Conservation (phyloP, 2,888 invertebrate genomes). For the Amiota mariae region DNA sequence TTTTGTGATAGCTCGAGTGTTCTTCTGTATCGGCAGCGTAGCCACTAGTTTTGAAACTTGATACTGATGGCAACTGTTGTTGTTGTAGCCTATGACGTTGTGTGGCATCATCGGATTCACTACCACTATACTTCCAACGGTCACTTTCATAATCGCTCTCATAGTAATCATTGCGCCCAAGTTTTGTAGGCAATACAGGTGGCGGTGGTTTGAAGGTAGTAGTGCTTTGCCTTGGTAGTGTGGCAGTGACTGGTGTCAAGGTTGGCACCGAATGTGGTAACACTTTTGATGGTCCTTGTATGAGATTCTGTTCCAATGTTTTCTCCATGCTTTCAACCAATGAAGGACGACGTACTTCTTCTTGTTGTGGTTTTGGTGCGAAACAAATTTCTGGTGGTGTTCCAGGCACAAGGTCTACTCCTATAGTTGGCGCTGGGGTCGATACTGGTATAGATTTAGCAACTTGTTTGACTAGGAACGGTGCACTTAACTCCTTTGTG, state of each 20-base stretch:
- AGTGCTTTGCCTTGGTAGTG: conserved; percentile 72
- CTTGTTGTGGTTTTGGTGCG: conserved; percentile 73
- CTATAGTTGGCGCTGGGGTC: conserved; percentile 64
- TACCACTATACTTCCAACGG: conserved; percentile 79
- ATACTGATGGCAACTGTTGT: conserved; percentile 28
- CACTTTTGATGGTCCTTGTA: conserved; percentile 75
- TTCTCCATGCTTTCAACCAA: conserved; percentile 77
- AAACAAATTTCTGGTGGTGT: conserved; percentile 81
- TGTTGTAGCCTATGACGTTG: conserved; percentile 67
- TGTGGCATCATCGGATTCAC: conserved; percentile 77
- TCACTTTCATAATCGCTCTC: conserved; percentile 83
- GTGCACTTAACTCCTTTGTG: conserved; percentile 73
- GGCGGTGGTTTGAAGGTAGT: conserved; percentile 74
- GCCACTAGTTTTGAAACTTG: conserved; percentile 74
- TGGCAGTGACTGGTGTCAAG: conserved; percentile 74
- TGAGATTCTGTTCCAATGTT: conserved; percentile 75
- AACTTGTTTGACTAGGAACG: conserved; percentile 74
- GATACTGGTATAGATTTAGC: conserved; percentile 63
- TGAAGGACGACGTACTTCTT: conserved; percentile 74
- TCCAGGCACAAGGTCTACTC: conserved; percentile 78
- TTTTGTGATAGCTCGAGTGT: conserved; percentile 73
- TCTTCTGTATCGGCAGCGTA: conserved; percentile 84
- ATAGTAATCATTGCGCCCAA: conserved; percentile 76
- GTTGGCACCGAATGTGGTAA: conserved; percentile 76
- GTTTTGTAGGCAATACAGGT: conserved; percentile 77